Base-by-base conservation (phyloP, 1,140 invertebrate species). In the Plectus sambesii region DNA sequence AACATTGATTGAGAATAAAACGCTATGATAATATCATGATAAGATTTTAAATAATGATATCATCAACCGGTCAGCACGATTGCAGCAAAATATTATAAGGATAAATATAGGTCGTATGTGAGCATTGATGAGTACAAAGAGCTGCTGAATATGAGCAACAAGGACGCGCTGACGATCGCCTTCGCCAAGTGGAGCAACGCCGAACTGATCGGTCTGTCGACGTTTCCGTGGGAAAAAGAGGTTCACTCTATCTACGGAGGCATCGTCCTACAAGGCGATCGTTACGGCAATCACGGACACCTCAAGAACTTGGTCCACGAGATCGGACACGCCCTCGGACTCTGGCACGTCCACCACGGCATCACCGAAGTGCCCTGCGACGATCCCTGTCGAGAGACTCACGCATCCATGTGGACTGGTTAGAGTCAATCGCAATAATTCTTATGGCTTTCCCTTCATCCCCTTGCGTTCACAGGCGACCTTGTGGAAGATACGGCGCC, bases 281-380 rank as follows among this genome's bases (percentile, higher is more conserved):
- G 38, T 5, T 68, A 63, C 40, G 65, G 65, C 2, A 36, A 42
- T 5, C 49, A 35, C 0, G 53, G 49, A 2, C 58, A 59, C 33
- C 42, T 55, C 19, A 57, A 61, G 23, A 57, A 43, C 27, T 55
- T 70, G 2, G 56, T 70, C 3, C 69, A 71, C 49, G 69, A 71
- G 49, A 52, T 71, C 17, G 69, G 69, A 0, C 69, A 71, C 49
- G 55, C 56, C 8, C 56, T 71, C 3, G 69, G 69, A 4, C 54
- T 71, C n/a, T 70, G 64, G 63, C 69, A 71, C 50, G 67, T 69
- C 30, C 69, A 70, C 48, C 63, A 61, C 30, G 69, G 69, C 6
- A 49, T 71, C 9, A 61, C 64, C 0, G 69, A 71, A 45, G 47
- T 71, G 51, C 41, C 55, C 12, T 70, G 68, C 48, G 41, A 49